These are phyloP conservation scores for Rhizoglyphus robini DNA, from an alignment of 1,140 invertebrate genomes.

Conservation along the genomic window DNA sequence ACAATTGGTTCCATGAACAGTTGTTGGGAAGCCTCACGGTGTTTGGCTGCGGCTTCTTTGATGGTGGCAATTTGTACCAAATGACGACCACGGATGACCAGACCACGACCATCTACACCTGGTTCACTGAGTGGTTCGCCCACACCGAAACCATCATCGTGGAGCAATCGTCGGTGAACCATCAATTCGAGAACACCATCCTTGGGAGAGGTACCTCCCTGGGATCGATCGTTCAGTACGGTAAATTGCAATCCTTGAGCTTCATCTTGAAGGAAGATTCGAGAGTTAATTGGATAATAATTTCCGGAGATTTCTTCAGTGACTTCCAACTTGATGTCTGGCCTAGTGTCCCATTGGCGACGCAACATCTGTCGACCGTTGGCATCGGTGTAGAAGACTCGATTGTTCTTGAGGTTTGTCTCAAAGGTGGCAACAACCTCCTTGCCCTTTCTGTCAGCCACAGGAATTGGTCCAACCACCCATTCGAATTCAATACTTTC, in stretches of 20 bases:
- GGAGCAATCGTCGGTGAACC: constrained; percentile 63
- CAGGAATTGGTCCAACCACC: constrained; percentile 81
- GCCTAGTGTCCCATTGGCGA: constrained; percentile 52
- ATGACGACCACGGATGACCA: constrained; percentile 63
- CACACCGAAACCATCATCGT: constrained; percentile 83
- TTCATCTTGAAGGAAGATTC: constrained; percentile 40
- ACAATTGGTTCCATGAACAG: constrained; percentile 36
- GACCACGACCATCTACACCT: constrained; percentile 48
- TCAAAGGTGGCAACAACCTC: constrained; percentile 40
- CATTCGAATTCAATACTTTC: constrained; percentile 69
- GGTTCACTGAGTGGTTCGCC: constrained; percentile 78
- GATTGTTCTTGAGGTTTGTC: constrained; percentile 31
- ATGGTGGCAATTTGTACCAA: constrained; percentile 30
- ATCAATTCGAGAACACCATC: constrained; percentile 25
- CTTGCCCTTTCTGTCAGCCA: constrained; percentile 37
- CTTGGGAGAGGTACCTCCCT: constrained; percentile 64
- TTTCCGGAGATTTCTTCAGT: constrained; percentile 63
- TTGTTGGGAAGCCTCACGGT: constrained; percentile 35
- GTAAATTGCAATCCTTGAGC: constrained; percentile 31
- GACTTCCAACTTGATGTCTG: constrained; percentile 51
- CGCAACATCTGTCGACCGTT: constrained; percentile 46
- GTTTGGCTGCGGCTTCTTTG: constrained; percentile 32
- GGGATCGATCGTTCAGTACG: constrained; percentile 61
- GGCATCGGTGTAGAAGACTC: constrained; percentile 42
- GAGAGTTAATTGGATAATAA: constrained; percentile 84